Percentiles rank a stretch among this genome's conserved stretches.
Evolutionary conservation across 2,888 invertebrate species (phyloP).

Genomic region (Peribatodes rhomboidaria): DNA sequence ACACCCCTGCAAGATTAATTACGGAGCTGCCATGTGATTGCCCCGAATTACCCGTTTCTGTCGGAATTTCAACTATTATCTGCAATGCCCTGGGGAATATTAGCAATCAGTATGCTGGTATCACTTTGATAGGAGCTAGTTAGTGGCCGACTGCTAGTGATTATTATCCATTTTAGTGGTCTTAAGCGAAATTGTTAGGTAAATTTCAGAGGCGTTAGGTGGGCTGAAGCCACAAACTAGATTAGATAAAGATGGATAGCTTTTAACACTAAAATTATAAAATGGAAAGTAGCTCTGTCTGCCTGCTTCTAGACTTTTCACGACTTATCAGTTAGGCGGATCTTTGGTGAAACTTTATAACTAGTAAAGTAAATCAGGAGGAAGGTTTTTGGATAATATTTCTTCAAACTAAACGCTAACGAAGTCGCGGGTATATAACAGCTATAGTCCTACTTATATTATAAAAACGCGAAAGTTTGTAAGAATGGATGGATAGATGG

Average conservation of each 20-base stretch:
- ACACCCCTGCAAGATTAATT: slow-evolving; percentile 27
- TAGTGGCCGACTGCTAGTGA: not conserved
- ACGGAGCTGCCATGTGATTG: slow-evolving; percentile 24
- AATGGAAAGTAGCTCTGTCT: too few relatives aligned
- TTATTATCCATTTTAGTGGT: not conserved
- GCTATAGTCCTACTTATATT: too few relatives aligned
- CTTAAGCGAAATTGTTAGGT: not conserved
- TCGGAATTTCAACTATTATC: slow-evolving; percentile 27
- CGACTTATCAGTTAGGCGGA: too few relatives aligned
- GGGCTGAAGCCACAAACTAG: not conserved
- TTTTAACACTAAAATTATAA: too few relatives aligned
- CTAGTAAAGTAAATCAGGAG: too few relatives aligned
- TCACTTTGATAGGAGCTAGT: slow-evolving; percentile 12
- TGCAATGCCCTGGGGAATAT: slow-evolving; percentile 9
- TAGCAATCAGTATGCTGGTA: slow-evolving; percentile 12
- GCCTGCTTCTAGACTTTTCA: too few relatives aligned
- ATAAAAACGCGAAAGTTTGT: too few relatives aligned
- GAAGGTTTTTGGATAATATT: too few relatives aligned
- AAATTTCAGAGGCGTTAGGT: not conserved
- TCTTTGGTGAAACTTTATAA: too few relatives aligned
- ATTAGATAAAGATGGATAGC: not conserved
- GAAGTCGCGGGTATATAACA: too few relatives aligned
- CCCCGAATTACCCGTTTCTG: slow-evolving; percentile 26
- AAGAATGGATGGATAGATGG: too few relatives aligned
- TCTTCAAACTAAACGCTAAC: too few relatives aligned